Evolutionary conservation across 92 coral and sea anemone genomes (phyloP), one percentile per base, ranked within the genome.

Genomic region (Porites lobata): DNA sequence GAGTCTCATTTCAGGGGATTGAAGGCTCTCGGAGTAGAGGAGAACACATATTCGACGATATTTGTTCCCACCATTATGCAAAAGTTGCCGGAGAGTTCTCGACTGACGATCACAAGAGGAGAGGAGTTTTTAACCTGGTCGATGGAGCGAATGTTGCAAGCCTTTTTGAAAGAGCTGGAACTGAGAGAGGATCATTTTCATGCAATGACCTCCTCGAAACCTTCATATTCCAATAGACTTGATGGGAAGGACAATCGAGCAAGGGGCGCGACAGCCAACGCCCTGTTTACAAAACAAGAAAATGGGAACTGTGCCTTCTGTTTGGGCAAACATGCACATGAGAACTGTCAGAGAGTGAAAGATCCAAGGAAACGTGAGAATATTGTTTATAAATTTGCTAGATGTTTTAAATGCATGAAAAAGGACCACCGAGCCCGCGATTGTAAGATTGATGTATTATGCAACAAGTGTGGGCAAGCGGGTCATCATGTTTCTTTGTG

Each of bases 21-120:
- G 61, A 59, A 54, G 43, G 43, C 43, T 32, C 43, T 32, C 5
- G 43, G 43, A 32, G 43, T 32, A 3, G 43, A 32, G 43, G 91
- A 93, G 47, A 76, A 21, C 38, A 64, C 88, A 0, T 92, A 89
- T 9, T 66, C 92, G 10, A 69, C 90, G 32, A 82, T 85, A 29
- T 91, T 89, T 14, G 65, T 80, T 18, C 95, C 93, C 20, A 70
- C 86, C 43, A 32, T 32, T 32, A 3, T 32, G 43, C 43, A 32
- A 32, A 32, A 32, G 3, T 32, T 32, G 43, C 92, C 92, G 10
- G 91, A 85, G 84, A 47, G 65, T 63, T 77, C 90, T 75, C 75
- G 90, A 1, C 75, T 90, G 78, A 82, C 96, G 1, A 93, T 90
- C n/a, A 90, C 94, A 29, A 90, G 96, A 67, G 96, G 91, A 32